phyloP scores from a whole-genome alignment of 2,888 invertebrate genomes.

The Tenthredo mesomela region DNA sequence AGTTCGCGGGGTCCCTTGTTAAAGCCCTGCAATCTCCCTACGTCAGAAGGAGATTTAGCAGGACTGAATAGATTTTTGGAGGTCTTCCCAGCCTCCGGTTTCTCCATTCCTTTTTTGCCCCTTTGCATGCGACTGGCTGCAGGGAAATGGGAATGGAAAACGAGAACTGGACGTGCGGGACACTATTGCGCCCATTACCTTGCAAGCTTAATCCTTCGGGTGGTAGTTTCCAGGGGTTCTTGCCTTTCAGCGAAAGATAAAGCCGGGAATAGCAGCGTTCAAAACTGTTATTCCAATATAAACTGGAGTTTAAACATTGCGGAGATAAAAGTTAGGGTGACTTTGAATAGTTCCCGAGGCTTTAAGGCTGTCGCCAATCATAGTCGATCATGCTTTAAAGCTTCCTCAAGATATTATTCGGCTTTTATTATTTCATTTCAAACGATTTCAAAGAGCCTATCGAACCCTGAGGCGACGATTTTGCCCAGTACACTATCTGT shows the following conservation, averaged over 20 bases:
- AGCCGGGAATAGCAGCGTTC: background rate
- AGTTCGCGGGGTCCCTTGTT: constrained; percentile 57
- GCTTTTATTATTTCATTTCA: background rate
- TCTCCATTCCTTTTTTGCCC: background rate
- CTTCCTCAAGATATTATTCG: constrained; percentile 1
- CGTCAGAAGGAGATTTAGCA: constrained; percentile 59
- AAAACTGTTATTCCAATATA: constrained; percentile 24
- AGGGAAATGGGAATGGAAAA: background rate
- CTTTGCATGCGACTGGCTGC: constrained; percentile 29
- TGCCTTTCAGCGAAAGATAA: constrained; percentile 26
- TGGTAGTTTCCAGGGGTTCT: constrained; percentile 24
- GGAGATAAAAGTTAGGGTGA: background rate
- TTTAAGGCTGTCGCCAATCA: background rate
- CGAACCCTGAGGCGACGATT: constrained; percentile 6
- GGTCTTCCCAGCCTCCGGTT: constrained; percentile 59
- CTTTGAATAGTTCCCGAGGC: background rate
- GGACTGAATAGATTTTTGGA: constrained; percentile 64
- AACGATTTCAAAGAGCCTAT: background rate
- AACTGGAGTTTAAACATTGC: constrained; percentile 33
- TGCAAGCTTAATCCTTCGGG: constrained; percentile 40
- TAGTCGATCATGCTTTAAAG: background rate
- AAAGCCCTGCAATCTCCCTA: constrained; percentile 61
- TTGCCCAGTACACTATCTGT: background rate
- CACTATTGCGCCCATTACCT: background rate
- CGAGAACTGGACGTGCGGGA: constrained; percentile 12